phyloP scores from a whole-genome alignment of 2,888 invertebrate species.

The Eupithecia abbreviata region DNA sequence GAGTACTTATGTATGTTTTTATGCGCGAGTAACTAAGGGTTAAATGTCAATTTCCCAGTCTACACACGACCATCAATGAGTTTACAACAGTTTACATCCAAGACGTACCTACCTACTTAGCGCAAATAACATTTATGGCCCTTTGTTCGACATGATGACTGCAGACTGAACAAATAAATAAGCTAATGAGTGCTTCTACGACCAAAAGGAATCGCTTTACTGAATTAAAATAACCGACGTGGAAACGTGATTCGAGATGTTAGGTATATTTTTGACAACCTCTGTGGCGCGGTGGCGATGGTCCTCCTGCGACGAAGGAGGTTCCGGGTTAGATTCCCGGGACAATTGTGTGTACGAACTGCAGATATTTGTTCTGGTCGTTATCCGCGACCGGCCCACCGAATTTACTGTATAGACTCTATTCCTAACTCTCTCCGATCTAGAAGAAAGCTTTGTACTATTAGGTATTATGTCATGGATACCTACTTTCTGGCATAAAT shows the following conservation, averaged over 20 bases:
- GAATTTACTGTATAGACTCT: no score
- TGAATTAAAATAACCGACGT: background rate
- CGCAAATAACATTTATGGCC: background rate
- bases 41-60: background rate
- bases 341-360: no score
- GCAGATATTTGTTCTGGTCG: no score
- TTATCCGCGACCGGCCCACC: no score
- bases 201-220: background rate
- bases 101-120: background rate
- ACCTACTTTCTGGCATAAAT: background rate
- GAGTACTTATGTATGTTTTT: no score
- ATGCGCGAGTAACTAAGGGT: no score
- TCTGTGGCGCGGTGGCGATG: no score
- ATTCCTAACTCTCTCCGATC: background rate
- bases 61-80: background rate
- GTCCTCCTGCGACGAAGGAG: no score
- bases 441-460: background rate
- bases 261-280: background rate
- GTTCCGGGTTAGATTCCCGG: no score
- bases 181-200: conserved; percentile 6
- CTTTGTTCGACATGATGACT: conserved; percentile 1
- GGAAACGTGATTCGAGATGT: background rate
- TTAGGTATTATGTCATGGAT: background rate
- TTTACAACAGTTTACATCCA: background rate
- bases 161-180: background rate